Base-by-base conservation (phyloP, 2,888 invertebrate species). In the Drosophila rellima region DNA sequence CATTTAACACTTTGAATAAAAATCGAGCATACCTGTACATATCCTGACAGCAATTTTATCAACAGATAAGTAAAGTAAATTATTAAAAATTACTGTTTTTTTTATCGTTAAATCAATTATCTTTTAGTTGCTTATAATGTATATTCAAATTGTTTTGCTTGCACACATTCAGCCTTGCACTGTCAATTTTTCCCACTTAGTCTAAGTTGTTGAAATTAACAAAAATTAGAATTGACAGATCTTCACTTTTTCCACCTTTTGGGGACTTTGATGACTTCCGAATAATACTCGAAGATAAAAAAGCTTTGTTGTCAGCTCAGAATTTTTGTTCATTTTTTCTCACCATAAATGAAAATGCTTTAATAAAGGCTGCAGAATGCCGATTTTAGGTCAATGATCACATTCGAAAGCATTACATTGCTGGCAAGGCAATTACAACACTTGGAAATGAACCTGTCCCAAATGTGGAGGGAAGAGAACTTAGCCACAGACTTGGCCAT, bases 371-470 rank as follows among this genome's bases (percentile, higher is more conserved):
- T 44, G 13, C n/a, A 47, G 5, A 2, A 29, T 15, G 2, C 17
- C n/a, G 17, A 31, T 11, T 33, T 17, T 18, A 45, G 11, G 20
- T 20, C 15, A 37, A 42, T 37, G 29, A 44, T 62, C 29, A 23
- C 15, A 52, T 4, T 39, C 31, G 17, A 11, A 26, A 18, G 35
- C 3, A 11, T 50, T 15, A 18, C n/a, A 31, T 6, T 42, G 63
- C 45, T 64, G 55, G 71, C 42, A 61, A 64, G 47, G 42, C 75
- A 69, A 76, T 76, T 76, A 65, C 61, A 51, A 5, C 6, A 18
- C 13, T 52, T 47, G 64, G 40, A 56, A 48, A 31, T 7, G 44
- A 20, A 8, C 26, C 39, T 45, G 18, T 29, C 17, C 17, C 20
- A 13, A 8, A 23, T 15, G 37, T 18, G 45, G 13, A 20, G 18